Evolutionary conservation across 2,113 vertebrate species (phyloP).

Genomic region (Phaetusa simplex): DNA sequence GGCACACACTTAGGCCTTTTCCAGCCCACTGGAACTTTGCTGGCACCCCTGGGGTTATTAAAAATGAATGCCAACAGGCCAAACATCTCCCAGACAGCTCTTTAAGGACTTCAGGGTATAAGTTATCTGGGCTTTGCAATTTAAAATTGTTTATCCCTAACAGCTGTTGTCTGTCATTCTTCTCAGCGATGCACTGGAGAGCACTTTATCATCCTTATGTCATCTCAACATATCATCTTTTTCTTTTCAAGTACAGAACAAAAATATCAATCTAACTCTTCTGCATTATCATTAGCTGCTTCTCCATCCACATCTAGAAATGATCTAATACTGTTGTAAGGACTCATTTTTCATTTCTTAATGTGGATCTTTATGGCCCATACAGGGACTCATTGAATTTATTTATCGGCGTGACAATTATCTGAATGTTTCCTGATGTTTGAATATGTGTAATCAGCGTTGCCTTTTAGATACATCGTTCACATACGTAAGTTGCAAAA

Average conservation of each 20-base stretch:
- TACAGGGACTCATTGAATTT: not conserved
- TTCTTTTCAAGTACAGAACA: conserved; percentile 23
- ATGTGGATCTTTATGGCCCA: not conserved
- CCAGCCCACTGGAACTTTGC: not conserved
- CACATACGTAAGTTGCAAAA: not conserved
- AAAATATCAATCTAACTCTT: not conserved
- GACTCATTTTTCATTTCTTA: not conserved
- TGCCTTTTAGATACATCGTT: not conserved
- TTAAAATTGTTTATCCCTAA: conserved; percentile 1
- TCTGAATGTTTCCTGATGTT: not conserved
- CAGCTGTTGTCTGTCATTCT: conserved; percentile 44
- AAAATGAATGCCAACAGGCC: not conserved
- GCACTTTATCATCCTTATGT: not conserved
- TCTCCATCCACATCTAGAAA: conserved; percentile 17
- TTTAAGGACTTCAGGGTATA: not conserved
- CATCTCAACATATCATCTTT: not conserved
- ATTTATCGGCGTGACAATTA: not conserved
- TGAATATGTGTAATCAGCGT: not conserved
- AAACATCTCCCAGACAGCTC: not conserved
- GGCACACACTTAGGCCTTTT: not conserved
- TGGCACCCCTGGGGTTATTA: not conserved
- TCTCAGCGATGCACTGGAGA: not conserved
- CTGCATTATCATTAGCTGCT: not conserved
- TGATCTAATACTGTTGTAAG: not conserved
- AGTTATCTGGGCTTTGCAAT: not conserved